phyloP scores from a whole-genome alignment of 2,888 invertebrate genomes.

The Pardosa pseudoannulata region DNA sequence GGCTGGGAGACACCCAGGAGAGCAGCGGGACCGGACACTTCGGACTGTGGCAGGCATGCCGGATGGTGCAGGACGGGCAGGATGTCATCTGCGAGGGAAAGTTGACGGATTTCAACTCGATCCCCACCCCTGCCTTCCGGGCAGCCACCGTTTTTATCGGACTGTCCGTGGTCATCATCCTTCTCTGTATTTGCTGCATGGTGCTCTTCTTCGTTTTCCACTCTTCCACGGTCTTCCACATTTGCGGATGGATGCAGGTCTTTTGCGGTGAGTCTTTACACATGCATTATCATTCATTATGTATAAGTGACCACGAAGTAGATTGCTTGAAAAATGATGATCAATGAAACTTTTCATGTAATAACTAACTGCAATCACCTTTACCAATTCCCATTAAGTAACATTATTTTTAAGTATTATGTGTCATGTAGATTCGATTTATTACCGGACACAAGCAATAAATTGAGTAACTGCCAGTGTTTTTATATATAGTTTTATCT shows the following conservation, averaged over 20 bases:
- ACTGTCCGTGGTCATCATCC: conserved; percentile 88
- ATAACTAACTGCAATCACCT: no score
- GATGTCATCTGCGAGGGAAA: conserved; percentile 89
- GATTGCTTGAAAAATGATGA: no score
- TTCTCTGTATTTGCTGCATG: conserved; percentile 91
- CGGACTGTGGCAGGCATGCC: conserved; percentile 94
- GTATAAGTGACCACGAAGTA: no score
- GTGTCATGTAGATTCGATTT: no score
- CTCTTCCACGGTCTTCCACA: conserved; percentile 92
- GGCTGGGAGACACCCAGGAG: conserved; percentile 88
- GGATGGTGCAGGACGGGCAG: conserved; percentile 83
- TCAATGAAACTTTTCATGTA: no score
- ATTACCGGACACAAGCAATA: no score
- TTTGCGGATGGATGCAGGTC: conserved; percentile 97
- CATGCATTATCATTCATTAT: no score
- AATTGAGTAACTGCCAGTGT: no score
- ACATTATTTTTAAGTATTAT: no score
- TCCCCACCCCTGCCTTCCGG: conserved; percentile 89
- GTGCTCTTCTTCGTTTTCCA: conserved; percentile 95
- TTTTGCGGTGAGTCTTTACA: conserved; percentile 90
- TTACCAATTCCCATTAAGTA: no score
- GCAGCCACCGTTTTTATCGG: conserved; percentile 93
- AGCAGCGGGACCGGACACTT: conserved; percentile 93
- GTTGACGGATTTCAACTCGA: conserved; percentile 88
- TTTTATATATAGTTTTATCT: no score